Base-by-base conservation (phyloP, 2,888 invertebrate species). In the Drosophila nr. fundita region DNA sequence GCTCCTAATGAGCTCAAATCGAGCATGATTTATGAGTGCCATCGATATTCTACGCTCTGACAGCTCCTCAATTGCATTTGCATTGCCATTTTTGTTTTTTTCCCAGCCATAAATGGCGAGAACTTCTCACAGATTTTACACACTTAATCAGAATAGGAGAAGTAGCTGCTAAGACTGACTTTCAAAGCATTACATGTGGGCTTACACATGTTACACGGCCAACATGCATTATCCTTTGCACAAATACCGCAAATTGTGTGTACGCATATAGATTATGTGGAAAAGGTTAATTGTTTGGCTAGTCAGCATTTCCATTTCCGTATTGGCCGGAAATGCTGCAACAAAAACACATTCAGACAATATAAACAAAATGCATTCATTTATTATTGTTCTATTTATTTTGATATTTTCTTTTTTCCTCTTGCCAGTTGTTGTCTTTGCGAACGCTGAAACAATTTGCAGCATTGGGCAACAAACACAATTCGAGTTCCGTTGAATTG, bases 1-100 rank as follows among this genome's bases (percentile, higher is more conserved):
- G 58, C 59, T 60, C 59, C 68, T 83, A 86, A 87, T 86, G 89
- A 86, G 82, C 83, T 76, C 89, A 68, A 88, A 86, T 86, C 83
- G 86, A 83, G 84, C 89, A 68, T 80, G 87, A 78, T 48, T 69
- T 88, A 88, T 86, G 87, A 87, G 89, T 86, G 73, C 78, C 84
- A 87, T 88, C 84, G 70, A 84, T 79, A 82, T 78, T 76, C 80
- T 90, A 87, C 87, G 91, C 91, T 91, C 90, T 90, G 87, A 91
- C 89, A 86, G 84, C 84, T 82, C 80, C 76, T 70, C 83, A 72
- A 89, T 87, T 84, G 79, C 83, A 88, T 72, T 83, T 72, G 73
- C 74, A 78, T 73, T 66, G 24, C n/a, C 50, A 63, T 62, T 73
- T 69, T 36, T 10, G 18, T 27, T 54, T n/a, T 21, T 32, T 79